A percentile compares a stretch with the other conserved stretches of the same genome.
These are phyloP conservation scores for Eucriotettix oculatus DNA, from an alignment of 2,888 invertebrate species.

Conservation along the genomic window DNA sequence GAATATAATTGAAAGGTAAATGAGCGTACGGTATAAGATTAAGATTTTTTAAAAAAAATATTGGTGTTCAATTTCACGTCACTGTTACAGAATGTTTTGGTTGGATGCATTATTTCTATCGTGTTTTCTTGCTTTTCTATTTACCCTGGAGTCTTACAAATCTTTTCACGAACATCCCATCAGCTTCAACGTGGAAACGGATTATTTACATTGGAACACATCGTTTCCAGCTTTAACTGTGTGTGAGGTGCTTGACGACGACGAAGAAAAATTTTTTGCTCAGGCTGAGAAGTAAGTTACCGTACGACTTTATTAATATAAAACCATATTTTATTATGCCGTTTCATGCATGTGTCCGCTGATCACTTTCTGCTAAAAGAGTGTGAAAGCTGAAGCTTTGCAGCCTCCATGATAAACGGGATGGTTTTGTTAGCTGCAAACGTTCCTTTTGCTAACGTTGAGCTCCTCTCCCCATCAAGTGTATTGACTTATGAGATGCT, in stretches of 20 bases:
- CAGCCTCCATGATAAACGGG: no score
- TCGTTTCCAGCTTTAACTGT: constrained; percentile 52
- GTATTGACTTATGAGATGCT: no score
- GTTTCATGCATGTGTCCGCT: no score
- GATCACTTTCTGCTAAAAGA: no score
- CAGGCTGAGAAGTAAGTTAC: not conserved
- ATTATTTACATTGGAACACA: constrained; percentile 54
- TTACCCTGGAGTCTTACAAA: constrained; percentile 43
- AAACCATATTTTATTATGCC: no score
- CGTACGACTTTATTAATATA: no score
- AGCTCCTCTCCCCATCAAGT: no score
- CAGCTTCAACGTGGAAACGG: constrained; percentile 60
- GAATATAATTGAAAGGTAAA: constrained; percentile 2
- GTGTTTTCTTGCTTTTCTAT: constrained; percentile 43
- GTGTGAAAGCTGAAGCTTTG: no score
- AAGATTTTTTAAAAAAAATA: not conserved
- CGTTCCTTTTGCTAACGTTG: no score
- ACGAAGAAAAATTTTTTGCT: not conserved
- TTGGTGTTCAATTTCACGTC: not conserved
- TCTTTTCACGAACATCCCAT: constrained; percentile 50
- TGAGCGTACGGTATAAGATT: not conserved
- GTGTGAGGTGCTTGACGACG: constrained; percentile 34
- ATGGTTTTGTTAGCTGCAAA: no score
- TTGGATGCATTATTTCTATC: constrained; percentile 41
- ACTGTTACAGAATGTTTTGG: constrained; percentile 44